Evolutionary conservation across 2,797 vertebrate genomes (phyloP).

Genomic region (Rhynchotus rufescens): DNA sequence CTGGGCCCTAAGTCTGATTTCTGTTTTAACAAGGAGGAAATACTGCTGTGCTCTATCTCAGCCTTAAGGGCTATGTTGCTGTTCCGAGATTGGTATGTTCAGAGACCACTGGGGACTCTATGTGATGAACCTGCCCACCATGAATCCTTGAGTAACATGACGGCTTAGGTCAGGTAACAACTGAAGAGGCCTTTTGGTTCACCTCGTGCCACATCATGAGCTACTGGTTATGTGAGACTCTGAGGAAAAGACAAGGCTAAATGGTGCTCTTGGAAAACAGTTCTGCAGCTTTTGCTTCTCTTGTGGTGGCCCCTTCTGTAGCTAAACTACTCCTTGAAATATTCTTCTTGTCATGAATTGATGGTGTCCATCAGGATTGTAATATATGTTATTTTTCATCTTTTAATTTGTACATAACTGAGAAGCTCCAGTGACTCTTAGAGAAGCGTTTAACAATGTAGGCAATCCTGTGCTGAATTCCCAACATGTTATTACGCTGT

Average conservation of each 20-base stretch:
- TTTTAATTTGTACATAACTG: not conserved
- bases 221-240: accelerated
- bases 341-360: not conserved
- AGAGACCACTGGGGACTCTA: not conserved
- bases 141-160: not conserved
- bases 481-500: not conserved
- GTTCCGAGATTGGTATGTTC: not conserved
- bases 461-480: slow-evolving; percentile 7
- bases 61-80: not conserved
- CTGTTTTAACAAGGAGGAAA: not conserved
- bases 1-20: not conserved
- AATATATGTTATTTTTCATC: not conserved
- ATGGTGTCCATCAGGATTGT: not conserved
- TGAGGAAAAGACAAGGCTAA: not conserved
- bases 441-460: not conserved
- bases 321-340: not conserved
- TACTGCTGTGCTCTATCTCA: not conserved
- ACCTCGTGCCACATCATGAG: not conserved
- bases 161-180: not conserved
- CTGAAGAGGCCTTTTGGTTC: not conserved
- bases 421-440: not conserved
- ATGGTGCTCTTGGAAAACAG: not conserved
- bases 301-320: not conserved
- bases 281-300: not conserved
- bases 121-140: not conserved